Evolutionary conservation across 2,113 vertebrate genomes (phyloP), one percentile per base, ranked within the genome.

Genomic region (Triplophysa tibetana): DNA sequence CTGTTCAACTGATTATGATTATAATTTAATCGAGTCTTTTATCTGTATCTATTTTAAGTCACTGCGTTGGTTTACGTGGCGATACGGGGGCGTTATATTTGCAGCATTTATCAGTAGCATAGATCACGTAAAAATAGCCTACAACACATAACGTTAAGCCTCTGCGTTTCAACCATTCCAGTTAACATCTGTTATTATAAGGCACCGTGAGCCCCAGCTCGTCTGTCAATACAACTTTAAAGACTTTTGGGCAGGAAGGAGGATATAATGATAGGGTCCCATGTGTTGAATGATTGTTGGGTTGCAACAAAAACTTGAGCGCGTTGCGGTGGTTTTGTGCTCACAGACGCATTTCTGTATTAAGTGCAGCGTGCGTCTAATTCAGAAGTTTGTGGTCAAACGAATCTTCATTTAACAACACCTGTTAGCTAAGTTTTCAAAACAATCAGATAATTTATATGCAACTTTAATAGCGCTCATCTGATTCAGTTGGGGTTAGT

Each of bases 181-280:
- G 17, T 58, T 6, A 29, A 77, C 61, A 65, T 38, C 2, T 65
- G 62, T 54, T 77, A n/a, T 38, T 63, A 41, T 33, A 52, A 79
- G 73, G 78, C 87, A 89, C 85, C 54, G 54, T 58, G 54, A 58
- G 19, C 19, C 54, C 7, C 86, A 84, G 80, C 87, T 87, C 77
- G 84, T 88, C 83, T 65, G 45, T 76, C 74, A 54, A 4, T 77
- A 24, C 7, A 7, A 76, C 43, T 65, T 65, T 65, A 76, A 72
- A 85, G 87, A 85, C 66, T 89, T 87, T 90, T 84, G 81, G 77
- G 81, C 83, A 83, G 86, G 86, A 86, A 52, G 74, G 89, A 86
- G 58, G 60, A 77, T 13, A 48, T 79, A 62, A 75, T 70, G 63
- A 65, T 52, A 75, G 48, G 6, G 56, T 77, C 24, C 43, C 50